Base-by-base conservation (phyloP, 2,888 invertebrate genomes). In the Melanophora roralis region DNA sequence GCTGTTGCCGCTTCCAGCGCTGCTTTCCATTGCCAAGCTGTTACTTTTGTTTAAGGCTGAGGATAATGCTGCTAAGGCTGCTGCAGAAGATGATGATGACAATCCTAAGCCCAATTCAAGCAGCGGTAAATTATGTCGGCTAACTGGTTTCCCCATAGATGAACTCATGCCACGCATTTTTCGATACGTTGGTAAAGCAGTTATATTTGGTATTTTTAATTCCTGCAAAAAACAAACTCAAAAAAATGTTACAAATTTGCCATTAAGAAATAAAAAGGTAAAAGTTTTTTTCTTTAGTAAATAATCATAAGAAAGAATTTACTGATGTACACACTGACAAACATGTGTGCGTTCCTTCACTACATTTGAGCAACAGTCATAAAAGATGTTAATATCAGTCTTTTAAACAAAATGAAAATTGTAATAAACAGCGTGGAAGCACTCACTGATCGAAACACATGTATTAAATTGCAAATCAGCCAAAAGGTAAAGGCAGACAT, bases 181-280 rank as follows among this genome's bases (percentile, higher is more conserved):
- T 95, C 82, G 93, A 95, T 57, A 95, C 94, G 91, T 85, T 78
- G 86, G 84, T 83, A 86, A 85, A 69, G 86, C 85, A 59, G 87
- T 87, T 77, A 84, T 81, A 81, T 86, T 87, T 81, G 84, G 82
- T 69, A 81, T 78, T 71, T 82, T 78, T 57, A 81, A 84, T 83
- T 80, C 84, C 84, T 78, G 82, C 51, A 21, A 65, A 74, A n/a
- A 53, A 60, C 53, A 73, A 49, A n/a, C 32, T 68, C 27, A 72
- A 81, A 49, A n/a, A 75, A 64, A 27, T 6, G n/a, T n/a, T 64
- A 36, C 2, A 51, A 38, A 27, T 55, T 57, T 68, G 27, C 36
- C 43, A 67, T 19, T 21, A 62, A 47, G 21, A 19, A 21, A 62
- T 34, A 62, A 19, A 45, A 57, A 69, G 4, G 40, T 49, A 60